These are phyloP conservation scores for Poecilia picta DNA, from an alignment of 2,797 vertebrate genomes.

Conservation along the genomic window DNA sequence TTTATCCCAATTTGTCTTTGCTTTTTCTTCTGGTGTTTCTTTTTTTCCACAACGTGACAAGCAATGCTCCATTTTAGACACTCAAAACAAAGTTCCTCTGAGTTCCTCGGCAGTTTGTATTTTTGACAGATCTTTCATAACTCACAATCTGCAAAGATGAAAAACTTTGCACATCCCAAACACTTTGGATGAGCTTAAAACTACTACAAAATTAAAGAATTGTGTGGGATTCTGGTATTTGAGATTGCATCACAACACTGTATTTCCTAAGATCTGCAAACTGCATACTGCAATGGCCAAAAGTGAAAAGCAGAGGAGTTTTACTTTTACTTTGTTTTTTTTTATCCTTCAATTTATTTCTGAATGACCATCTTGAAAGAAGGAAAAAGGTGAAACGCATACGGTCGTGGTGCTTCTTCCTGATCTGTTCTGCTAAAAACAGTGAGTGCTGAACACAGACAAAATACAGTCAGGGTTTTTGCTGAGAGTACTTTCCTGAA, in stretches of 20 bases:
- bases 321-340: constrained; percentile 75
- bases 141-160: neutral
- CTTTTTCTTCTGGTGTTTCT: constrained; percentile 49
- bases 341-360: constrained; percentile 40
- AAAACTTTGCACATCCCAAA: constrained; percentile 28
- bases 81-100: constrained; percentile 80
- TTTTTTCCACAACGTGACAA: constrained; percentile 25
- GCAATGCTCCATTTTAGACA: constrained; percentile 58
- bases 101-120: constrained; percentile 78
- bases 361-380: constrained; percentile 19
- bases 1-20: constrained; percentile 58
- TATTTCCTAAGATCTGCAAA: constrained; percentile 87
- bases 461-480: constrained; percentile 40
- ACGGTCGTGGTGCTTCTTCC: constrained; percentile 37
- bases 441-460: constrained; percentile 34
- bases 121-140: neutral
- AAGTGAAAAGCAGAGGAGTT: constrained; percentile 85
- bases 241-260: constrained; percentile 83
- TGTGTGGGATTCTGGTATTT: constrained; percentile 61
- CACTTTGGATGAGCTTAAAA: constrained; percentile 36
- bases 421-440: constrained; percentile 37
- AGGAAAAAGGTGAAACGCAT: constrained; percentile 45
- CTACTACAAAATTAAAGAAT: constrained; percentile 46
- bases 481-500: constrained; percentile 50
- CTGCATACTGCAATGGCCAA: constrained; percentile 90